phyloP scores from a whole-genome alignment of 1,140 invertebrate species.

The Halictus rubicundus region DNA sequence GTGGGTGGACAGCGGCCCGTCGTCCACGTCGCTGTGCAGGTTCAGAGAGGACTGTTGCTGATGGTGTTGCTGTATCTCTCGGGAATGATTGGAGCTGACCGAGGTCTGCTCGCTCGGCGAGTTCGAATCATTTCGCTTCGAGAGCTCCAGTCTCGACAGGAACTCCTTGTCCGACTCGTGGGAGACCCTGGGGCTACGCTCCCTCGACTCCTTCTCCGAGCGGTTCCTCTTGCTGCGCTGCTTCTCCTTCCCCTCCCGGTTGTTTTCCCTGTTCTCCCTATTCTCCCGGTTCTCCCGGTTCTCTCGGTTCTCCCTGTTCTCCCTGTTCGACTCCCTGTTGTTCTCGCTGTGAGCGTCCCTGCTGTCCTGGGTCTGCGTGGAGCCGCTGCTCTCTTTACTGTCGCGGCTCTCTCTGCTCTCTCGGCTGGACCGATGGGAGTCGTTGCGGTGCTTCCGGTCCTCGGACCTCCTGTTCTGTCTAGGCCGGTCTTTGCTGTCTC shows the following conservation, averaged over 20 bases:
- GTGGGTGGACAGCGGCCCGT: constrained; percentile 72
- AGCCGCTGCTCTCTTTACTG: constrained; percentile 69
- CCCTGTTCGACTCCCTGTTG: constrained; percentile 69
- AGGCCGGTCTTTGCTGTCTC: constrained; percentile 87
- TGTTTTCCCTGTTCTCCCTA: constrained; percentile 75
- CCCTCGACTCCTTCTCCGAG: constrained; percentile 72
- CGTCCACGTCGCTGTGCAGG: constrained; percentile 74
- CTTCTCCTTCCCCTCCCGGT: constrained; percentile 73
- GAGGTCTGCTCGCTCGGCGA: constrained; percentile 66
- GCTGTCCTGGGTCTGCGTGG: constrained; percentile 61
- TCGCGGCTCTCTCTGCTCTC: constrained; percentile 76
- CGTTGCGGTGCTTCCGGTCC: constrained; percentile 77
- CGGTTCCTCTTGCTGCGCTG: constrained; percentile 71
- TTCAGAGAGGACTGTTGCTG: constrained; percentile 66
- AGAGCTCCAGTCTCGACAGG: constrained; percentile 83
- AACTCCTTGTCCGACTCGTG: constrained; percentile 84
- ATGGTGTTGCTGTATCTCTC: constrained; percentile 68
- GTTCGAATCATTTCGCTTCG: constrained; percentile 70
- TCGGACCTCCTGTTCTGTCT: constrained; percentile 77
- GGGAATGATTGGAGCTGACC: constrained; percentile 63
- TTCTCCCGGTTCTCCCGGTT: constrained; percentile 74
- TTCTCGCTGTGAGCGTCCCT: constrained; percentile 58
- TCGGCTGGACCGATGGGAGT: constrained; percentile 74
- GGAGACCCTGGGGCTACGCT: constrained; percentile 75
- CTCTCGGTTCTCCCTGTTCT: constrained; percentile 65